Evolutionary conservation across 2,797 vertebrate genomes (phyloP).

Genomic region (Morus bassanus): DNA sequence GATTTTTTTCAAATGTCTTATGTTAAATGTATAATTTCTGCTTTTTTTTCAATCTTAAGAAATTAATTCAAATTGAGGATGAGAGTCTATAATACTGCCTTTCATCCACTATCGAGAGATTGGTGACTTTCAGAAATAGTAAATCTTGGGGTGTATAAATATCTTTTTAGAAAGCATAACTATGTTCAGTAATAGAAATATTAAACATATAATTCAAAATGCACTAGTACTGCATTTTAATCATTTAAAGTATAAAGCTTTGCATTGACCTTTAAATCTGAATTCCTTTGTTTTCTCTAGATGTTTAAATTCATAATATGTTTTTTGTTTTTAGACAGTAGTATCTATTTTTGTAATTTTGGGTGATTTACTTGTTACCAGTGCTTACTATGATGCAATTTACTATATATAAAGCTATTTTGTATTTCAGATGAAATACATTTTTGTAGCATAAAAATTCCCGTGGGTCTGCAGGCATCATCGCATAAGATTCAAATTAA

Average conservation of each 20-base stretch:
- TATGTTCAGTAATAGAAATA: neutral
- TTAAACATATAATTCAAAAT: neutral
- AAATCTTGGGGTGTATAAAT: neutral
- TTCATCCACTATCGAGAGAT: neutral
- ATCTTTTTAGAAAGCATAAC: neutral
- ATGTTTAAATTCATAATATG: neutral
- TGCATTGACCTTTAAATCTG: conserved; percentile 33
- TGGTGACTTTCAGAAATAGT: neutral
- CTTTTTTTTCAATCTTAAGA: neutral
- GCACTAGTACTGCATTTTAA: neutral
- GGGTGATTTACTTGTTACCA: neutral
- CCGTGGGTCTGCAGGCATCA: neutral
- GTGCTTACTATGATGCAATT: neutral
- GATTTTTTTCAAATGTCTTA: neutral
- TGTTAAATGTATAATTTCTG: neutral
- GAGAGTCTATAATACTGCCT: neutral
- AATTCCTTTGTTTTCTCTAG: conserved; percentile 7
- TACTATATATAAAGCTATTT: neutral
- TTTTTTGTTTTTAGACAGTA: neutral
- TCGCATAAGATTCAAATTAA: neutral
- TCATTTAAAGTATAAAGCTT: neutral
- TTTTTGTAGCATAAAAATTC: neutral
- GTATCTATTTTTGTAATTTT: neutral
- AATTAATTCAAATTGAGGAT: neutral
- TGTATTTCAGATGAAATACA: neutral